Percentiles rank a stretch among this genome's conserved stretches.
phyloP scores from a whole-genome alignment of 2,888 invertebrate genomes.

The Frankliniella fusca region DNA sequence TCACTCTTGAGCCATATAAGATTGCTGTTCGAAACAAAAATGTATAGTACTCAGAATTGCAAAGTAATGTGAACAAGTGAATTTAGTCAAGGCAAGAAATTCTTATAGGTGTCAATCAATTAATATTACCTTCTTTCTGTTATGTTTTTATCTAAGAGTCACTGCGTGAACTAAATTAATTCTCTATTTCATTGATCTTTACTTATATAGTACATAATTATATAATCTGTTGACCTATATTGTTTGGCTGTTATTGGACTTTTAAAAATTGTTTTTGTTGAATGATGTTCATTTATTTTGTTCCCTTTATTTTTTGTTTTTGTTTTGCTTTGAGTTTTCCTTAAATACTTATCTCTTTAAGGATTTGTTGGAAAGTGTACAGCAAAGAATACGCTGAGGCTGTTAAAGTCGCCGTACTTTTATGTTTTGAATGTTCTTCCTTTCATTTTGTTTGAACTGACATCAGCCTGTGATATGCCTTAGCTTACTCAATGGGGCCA shows the following conservation, averaged over 20 bases:
- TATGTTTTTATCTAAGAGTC: conserved; percentile 26
- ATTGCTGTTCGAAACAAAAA: conserved; percentile 17
- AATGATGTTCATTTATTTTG: conserved; percentile 8
- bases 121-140: conserved; percentile 3
- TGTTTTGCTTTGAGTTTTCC: conserved; percentile 18
- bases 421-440: conserved; percentile 26
- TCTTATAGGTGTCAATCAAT: conserved; percentile 26
- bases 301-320: conserved; percentile 10
- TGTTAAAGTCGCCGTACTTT: conserved; percentile 20
- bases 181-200: conserved; percentile 19
- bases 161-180: conserved; percentile 24
- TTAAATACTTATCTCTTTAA: not conserved
- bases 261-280: not conserved
- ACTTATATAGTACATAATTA: conserved; percentile 21
- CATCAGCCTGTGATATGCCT: conserved; percentile 26
- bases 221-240: conserved; percentile 11
- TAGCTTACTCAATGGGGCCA: conserved; percentile 26
- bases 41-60: conserved; percentile 20
- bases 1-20: conserved; percentile 25
- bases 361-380: conserved; percentile 21
- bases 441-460: conserved; percentile 26
- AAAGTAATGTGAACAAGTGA: conserved; percentile 22
- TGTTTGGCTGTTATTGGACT: conserved; percentile 19
- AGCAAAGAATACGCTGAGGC: conserved; percentile 24
- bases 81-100: conserved; percentile 26